Evolutionary conservation across 2,888 invertebrate genomes (phyloP), one percentile per base, ranked within the genome.

Genomic region (Thereva unica): DNA sequence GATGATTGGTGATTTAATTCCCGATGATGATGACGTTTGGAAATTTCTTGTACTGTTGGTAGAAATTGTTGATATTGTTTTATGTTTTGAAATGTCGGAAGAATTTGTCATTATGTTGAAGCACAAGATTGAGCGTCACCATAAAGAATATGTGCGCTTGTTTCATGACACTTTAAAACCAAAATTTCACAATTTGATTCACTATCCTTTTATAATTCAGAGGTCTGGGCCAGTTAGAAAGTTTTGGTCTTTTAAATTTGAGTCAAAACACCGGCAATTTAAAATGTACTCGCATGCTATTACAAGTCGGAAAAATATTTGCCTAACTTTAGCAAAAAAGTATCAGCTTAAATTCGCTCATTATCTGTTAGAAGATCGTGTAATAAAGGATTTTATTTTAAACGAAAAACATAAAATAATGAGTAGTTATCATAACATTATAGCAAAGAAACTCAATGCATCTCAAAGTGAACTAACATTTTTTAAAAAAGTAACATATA

Each of bases 231-330:
- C 72, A 6, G 42, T 72, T 7, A 67, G 69, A 64, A 69, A 69
- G 4, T 61, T 69, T 12, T 72, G 72, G 71, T 72, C 71, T 66
- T 73, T 73, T 61, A 69, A 71, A 9, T 74, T 69, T 67, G 73
- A 75, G 63, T 67, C 72, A 1, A 73, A 73, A 53, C 73, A 74
- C 65, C 68, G 68, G 49, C 63, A 71, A 10, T 68, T 71, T 10
- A 75, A 74, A 68, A 45, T 70, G 6, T 74, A 75, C 72, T 68
- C 71, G 3, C 69, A 72, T 59, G 70, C 69, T 5, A 75, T 72
- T 35, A 72, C 70, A n/a, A 73, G 73, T 2, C 61, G 74, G 5
- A 74, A 73, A 71, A 74, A 75, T 64, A 71, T 74, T 64, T 71
- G 71, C 38, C 35, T 74, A 7, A 72, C 72, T 3, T 69, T 75